Base-by-base conservation (phyloP, 92 coral and sea anemone genomes). In the Siderastrea siderea region DNA sequence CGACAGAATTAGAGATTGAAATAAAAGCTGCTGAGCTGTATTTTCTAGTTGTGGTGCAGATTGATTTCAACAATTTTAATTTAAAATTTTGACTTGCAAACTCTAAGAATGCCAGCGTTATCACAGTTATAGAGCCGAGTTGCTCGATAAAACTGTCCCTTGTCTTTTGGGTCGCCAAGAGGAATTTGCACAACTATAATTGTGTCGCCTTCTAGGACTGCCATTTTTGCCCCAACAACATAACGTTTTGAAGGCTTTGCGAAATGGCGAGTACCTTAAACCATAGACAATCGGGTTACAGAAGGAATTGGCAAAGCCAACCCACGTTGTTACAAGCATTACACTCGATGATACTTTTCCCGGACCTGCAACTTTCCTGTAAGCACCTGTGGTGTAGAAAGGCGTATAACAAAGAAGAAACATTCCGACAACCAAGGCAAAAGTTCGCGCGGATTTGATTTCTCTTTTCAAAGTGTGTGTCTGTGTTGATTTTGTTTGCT, bases 351-450 rank as follows among this genome's bases (percentile, higher is more conserved):
- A 82, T 6, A 96, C 93, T 4, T 84, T 84, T 16, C 59, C 75
- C 0, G 90, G 90, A 11, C 97, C 96, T 2, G 93, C 91, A 44
- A 91, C 86, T 10, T 93, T 91, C 3, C 98, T 85, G 73, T 93
- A 91, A 3, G 99, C 95, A 2, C 95, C 99, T 1, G 92, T 91
- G 11, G 93, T 86, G 50, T 93, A 95, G 64, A 93, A 96, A 6
- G 99, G 99, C 10, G 92, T 84, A 49, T 96, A 96, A 67, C 99
- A 96, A 7, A 93, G 69, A n/a, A 96, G 80, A 70, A 96, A 96
- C 3, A 93, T 88, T 6, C 99, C 94, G 3, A 96, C 92, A 0
- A 96, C 93, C 12, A 96, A 68, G 4, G 95, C 98, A 44, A 96
- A 96, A 3, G 98, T 95, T 51, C 91, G 93, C 0, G 98, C 96